Evolutionary conservation across 2,113 vertebrate genomes (phyloP).

Genomic region (Tachysurus fulvidraco): DNA sequence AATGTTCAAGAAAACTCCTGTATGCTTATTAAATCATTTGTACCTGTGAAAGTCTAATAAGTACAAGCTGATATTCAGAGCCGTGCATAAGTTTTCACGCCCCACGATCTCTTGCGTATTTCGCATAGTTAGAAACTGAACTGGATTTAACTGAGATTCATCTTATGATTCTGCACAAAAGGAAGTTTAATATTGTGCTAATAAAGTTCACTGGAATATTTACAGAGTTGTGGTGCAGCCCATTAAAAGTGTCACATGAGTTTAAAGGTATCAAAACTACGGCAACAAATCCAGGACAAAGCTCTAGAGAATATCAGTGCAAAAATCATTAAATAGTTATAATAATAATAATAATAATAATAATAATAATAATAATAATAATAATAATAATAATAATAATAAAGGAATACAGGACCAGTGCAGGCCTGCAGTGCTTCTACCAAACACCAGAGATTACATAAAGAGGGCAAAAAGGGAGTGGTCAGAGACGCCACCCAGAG

Average conservation of each 20-base stretch:
- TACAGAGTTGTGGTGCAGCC: not conserved
- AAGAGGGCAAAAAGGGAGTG: too few species aligned
- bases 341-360: too few species aligned
- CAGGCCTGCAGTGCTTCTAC: too few species aligned
- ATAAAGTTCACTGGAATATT: not conserved
- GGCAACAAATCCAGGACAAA: not conserved
- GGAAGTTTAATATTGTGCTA: not conserved
- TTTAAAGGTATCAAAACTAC: not conserved
- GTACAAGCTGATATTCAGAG: not conserved
- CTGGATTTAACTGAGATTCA: not conserved
- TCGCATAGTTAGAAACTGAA: not conserved
- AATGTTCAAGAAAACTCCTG: not conserved
- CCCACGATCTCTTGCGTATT: not conserved
- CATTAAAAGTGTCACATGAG: not conserved
- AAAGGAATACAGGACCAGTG: too few species aligned
- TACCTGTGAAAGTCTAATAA: not conserved
- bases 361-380: too few species aligned
- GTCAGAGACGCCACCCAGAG: too few species aligned
- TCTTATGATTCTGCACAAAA: not conserved
- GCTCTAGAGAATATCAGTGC: too few species aligned
- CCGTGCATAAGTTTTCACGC: not conserved
- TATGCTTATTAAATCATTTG: not conserved
- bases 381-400: too few species aligned
- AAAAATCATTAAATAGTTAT: too few species aligned
- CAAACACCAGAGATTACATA: too few species aligned